Evolutionary conservation across 2,888 invertebrate genomes (phyloP), one percentile per base, ranked within the genome.

Genomic region (Melolontha melolontha): DNA sequence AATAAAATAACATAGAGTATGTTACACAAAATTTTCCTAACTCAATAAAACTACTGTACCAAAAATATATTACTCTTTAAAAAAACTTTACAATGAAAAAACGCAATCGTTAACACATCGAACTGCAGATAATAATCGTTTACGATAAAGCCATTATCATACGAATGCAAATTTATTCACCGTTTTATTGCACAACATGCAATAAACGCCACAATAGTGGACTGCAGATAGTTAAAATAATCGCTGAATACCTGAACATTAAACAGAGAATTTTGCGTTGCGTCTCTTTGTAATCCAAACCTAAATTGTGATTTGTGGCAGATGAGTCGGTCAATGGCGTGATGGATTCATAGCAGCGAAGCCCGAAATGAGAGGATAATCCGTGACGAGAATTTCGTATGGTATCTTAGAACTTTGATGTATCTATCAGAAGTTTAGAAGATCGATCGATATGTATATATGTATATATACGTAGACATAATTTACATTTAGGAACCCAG

Each of bases 261-360:
- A 49, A 66, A 27, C 57, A 49, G 59, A 40, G 14, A 44, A 54
- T 66, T 66, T 50, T 51, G 42, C 29, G 12, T 16, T 14, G 59
- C 41, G 14, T 57, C 27, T 57, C 66, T 66, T 51, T 22, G 40
- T 66, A 68, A 68, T 67, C 62, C 54, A 42, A 16, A 29, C 22
- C 64, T 75, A 78, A 79, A 79, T 79, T 79, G 78, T 78, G 78
- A 79, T 79, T 79, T 79, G 78, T 79, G 77, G 75, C 73, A 74
- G 75, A 74, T 73, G 70, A 72, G 73, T 74, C 74, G 76, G 78
- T 77, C 76, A 78, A 78, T 77, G 75, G 73, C 75, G 72, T 74
- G 73, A 72, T 72, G 71, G 73, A 55, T 41, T 34, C 10, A 22
- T 34, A 10, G 34, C 10, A 41, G 42, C 11, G 29, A 27, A 40